Percentiles rank a stretch among this genome's conserved stretches.
Conservation (phyloP, 2,888 invertebrate genomes). For the Rhagonycha fulva region DNA sequence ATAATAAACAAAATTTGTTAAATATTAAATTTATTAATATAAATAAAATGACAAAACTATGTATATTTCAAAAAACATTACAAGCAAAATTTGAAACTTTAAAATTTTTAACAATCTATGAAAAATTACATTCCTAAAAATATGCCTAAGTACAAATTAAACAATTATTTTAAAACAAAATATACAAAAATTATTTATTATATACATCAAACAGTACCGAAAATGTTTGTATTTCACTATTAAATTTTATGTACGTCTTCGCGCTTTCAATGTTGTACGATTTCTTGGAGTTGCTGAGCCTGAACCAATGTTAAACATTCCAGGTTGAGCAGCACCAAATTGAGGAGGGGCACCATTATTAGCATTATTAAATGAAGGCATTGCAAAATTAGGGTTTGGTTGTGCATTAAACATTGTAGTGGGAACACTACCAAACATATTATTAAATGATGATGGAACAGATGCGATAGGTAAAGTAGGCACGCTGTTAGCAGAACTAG, state of each 20-base stretch:
- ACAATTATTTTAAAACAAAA: neutral
- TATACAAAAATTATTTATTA: neutral
- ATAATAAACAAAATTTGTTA: neutral
- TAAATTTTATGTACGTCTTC: conserved; percentile 38
- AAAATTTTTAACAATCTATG: neutral
- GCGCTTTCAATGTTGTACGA: conserved; percentile 48
- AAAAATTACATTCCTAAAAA: neutral
- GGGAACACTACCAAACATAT: neutral
- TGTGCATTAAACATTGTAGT: neutral
- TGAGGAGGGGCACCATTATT: conserved; percentile 6
- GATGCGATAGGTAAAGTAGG: neutral
- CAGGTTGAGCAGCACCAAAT: conserved; percentile 32
- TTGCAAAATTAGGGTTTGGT: neutral
- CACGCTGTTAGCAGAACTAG: neutral
- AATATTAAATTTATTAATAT: neutral
- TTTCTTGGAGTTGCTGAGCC: conserved; percentile 53
- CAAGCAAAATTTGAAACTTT: neutral
- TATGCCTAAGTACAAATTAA: neutral
- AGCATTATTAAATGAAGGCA: neutral
- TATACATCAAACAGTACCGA: neutral
- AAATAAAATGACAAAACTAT: neutral
- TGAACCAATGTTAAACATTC: conserved; percentile 58
- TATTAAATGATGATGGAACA: neutral
- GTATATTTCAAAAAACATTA: neutral
- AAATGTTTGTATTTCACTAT: neutral